These are phyloP conservation scores for Papilio dardanus DNA, from an alignment of 1,140 invertebrate species.

Conservation along the genomic window DNA sequence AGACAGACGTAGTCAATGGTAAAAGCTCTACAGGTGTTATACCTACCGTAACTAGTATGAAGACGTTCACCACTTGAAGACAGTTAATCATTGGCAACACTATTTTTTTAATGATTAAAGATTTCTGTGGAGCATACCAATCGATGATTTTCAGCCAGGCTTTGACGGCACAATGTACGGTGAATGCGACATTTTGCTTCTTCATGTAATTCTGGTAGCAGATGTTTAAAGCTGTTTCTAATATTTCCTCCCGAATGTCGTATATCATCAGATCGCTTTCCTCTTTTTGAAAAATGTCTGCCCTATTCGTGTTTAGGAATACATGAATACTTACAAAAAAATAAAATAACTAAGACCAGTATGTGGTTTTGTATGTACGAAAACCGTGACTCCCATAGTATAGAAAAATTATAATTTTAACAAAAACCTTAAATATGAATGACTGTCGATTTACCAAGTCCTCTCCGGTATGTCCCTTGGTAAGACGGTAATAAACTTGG, in stretches of 20 bases:
- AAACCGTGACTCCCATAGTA: neutral
- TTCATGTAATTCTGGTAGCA: slow-evolving; percentile 69
- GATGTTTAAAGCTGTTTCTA: slow-evolving; percentile 63
- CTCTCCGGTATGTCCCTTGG: slow-evolving; percentile 71
- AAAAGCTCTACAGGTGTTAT: no score
- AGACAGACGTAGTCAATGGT: no score
- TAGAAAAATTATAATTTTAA: neutral
- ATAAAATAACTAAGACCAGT: neutral
- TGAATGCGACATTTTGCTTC: slow-evolving; percentile 63
- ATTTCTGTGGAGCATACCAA: slow-evolving; percentile 34
- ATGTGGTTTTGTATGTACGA: neutral
- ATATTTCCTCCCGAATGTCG: slow-evolving; percentile 72
- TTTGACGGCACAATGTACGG: slow-evolving; percentile 64
- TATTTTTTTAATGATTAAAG: neutral
- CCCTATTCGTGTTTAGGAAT: slow-evolving; percentile 49
- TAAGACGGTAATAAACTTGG: slow-evolving; percentile 57
- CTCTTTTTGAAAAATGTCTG: slow-evolving; percentile 70
- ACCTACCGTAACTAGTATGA: no score
- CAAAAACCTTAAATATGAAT: neutral
- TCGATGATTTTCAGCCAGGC: slow-evolving; percentile 71
- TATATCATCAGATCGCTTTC: slow-evolving; percentile 68
- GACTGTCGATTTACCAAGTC: slow-evolving; percentile 56
- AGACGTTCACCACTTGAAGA: neutral
- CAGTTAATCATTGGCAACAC: neutral
- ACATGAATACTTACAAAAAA: neutral